Base-by-base conservation (phyloP, 1,140 invertebrate genomes). In the Parapsyche elsis region DNA sequence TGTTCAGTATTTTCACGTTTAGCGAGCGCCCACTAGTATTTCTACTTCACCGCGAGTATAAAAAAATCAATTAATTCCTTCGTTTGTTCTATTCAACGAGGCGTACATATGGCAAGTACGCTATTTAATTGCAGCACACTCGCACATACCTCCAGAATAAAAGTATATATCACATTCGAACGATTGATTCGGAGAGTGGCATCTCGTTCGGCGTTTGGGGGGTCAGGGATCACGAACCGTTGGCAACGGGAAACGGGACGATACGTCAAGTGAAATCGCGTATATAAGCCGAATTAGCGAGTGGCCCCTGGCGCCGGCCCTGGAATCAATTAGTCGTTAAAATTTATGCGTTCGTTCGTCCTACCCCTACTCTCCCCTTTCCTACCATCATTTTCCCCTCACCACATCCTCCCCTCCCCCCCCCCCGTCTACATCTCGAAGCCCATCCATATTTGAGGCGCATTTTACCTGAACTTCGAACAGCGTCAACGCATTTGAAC, bases 401-500 rank as follows among this genome's bases (percentile, higher is more conserved):
- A 1, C 49, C 12, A 53, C 49, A 5, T 16, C 10, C 1, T 53
- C 1, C 12, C 49, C 49, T 14, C 10, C 49, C 16, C 49, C 2
- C 10, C 12, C 45, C 16, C 10, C 49, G 67, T 19, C 57, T 21
- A 24, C 26, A 16, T 16, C 16, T 70, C 76, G 21, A n/a, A 44
- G 64, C 16, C 19, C 57, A 78, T 79, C 46, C 45, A 79, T 79
- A 79, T 77, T 77, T 73, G 57, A 80, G 71, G 49, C 78, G 46
- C 78, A 80, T 80, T 80, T 73, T 74, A 80, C 79, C 79, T 64
- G 75, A 77, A 77, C 19, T 77, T 76, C 30, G 79, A 81, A 81
- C 81, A 78, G 76, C 76, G 81, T 83, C 78, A 80, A 83, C 81
- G 81, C 81, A 83, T 83, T 83, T 83, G 46, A 83, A 80, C 81